phyloP scores from a whole-genome alignment of 2,888 invertebrate genomes.

The Neria commutata region DNA sequence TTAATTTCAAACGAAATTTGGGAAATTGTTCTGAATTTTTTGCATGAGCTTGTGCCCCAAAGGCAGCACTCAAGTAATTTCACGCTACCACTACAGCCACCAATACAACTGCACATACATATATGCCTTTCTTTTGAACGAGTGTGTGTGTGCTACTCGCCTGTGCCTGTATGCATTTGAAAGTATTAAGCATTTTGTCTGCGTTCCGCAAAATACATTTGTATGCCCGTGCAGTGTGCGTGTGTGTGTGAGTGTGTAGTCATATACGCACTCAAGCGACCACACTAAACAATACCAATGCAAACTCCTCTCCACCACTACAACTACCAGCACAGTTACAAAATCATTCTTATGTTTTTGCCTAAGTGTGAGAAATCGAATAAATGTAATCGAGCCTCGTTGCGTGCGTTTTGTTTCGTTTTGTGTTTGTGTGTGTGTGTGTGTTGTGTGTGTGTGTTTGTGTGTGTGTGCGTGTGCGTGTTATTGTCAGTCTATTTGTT shows the following conservation, averaged over 20 bases:
- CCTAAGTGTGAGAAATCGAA: slow-evolving; percentile 1
- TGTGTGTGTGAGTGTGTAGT: background rate
- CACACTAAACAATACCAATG: background rate
- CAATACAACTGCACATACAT: background rate
- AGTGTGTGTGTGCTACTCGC: background rate
- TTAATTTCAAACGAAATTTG: background rate
- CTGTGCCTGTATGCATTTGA: background rate
- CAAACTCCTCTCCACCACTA: background rate
- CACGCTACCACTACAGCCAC: background rate
- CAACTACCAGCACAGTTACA: background rate
- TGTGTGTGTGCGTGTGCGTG: background rate
- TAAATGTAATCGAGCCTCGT: slow-evolving; percentile 11
- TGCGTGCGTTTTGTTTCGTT: no score
- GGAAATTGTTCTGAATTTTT: background rate
- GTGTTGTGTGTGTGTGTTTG: background rate
- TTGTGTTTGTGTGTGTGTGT: background rate
- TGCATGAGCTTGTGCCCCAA: background rate
- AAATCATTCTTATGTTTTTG: background rate
- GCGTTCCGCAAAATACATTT: no score
- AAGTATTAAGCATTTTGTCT: no score
- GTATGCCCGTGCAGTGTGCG: background rate
- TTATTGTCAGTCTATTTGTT: slow-evolving; percentile 3
- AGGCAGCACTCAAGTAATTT: background rate
- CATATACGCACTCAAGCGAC: background rate
- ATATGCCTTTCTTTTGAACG: no score